A percentile compares a stretch with the other conserved stretches of the same genome.
Conservation (phyloP, 2,888 invertebrate genomes). For the Deroplatys truncata region DNA sequence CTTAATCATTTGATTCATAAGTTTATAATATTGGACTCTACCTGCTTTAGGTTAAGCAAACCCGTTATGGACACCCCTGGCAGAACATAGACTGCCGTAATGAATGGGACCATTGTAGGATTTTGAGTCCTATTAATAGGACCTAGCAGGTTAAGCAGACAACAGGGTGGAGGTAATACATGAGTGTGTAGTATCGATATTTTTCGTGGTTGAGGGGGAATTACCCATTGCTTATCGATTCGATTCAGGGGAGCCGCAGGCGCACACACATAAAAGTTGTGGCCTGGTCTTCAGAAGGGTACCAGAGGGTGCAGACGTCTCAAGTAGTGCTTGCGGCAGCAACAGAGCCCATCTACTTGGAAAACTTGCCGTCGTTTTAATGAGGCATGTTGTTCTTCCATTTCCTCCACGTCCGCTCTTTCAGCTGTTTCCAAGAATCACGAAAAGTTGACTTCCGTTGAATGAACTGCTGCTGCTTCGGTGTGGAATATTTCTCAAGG, state of each 20-base stretch:
- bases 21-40: no score
- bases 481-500: not conserved
- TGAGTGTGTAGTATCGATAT: not conserved
- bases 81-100: not conserved
- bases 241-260: not conserved
- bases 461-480: not conserved
- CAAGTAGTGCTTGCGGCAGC: not conserved
- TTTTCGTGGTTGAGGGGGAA: not conserved
- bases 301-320: not conserved
- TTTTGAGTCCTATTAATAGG: not conserved
- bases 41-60: no score
- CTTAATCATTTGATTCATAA: no score
- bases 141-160: not conserved
- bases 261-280: not conserved
- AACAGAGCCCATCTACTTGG: not conserved
- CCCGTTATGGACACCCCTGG: not conserved
- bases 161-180: not conserved
- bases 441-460: not conserved
- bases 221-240: not conserved
- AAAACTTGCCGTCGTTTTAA: not conserved
- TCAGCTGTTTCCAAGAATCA: not conserved
- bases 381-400: not conserved
- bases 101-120: not conserved
- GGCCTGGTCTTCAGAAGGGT: not conserved
- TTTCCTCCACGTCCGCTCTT: not conserved